Evolutionary conservation across 2,797 vertebrate genomes (phyloP).

Genomic region (Sphenodon punctatus): DNA sequence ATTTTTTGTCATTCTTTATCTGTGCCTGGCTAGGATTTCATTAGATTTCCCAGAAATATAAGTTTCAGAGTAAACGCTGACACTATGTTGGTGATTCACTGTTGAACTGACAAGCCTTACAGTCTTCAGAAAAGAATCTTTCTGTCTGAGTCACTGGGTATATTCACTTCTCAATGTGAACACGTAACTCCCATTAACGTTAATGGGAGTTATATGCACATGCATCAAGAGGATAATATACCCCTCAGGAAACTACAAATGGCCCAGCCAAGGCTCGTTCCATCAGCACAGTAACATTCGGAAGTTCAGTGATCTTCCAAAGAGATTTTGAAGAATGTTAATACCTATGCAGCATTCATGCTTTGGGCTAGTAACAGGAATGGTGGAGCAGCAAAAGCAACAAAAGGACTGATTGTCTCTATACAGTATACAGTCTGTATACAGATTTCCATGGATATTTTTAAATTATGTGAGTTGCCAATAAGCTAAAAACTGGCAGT

Average conservation of each 20-base stretch:
- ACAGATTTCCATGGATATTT: slow-evolving; percentile 11
- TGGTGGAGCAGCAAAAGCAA: neutral
- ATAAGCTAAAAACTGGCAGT: slow-evolving; percentile 26
- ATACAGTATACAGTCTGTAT: accelerated
- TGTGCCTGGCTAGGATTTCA: slow-evolving; percentile 24
- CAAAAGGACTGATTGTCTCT: no score
- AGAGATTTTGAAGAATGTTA: neutral
- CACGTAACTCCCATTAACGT: neutral
- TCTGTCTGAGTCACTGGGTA: neutral
- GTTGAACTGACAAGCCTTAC: neutral
- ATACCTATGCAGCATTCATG: accelerated
- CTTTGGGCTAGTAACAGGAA: neutral
- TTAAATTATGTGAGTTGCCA: neutral
- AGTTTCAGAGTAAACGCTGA: neutral
- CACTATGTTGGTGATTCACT: slow-evolving; percentile 19
- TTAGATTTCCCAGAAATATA: slow-evolving; percentile 44
- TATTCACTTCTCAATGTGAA: slow-evolving; percentile 9
- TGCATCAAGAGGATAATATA: neutral
- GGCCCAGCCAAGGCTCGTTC: neutral
- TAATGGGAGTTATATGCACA: neutral
- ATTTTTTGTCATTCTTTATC: slow-evolving; percentile 46
- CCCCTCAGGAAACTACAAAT: neutral
- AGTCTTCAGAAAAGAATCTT: slow-evolving; percentile 1
- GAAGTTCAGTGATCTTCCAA: neutral
- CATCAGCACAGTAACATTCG: neutral